phyloP scores from a whole-genome alignment of 2,888 invertebrate genomes.

The Drosophila engyochracea region DNA sequence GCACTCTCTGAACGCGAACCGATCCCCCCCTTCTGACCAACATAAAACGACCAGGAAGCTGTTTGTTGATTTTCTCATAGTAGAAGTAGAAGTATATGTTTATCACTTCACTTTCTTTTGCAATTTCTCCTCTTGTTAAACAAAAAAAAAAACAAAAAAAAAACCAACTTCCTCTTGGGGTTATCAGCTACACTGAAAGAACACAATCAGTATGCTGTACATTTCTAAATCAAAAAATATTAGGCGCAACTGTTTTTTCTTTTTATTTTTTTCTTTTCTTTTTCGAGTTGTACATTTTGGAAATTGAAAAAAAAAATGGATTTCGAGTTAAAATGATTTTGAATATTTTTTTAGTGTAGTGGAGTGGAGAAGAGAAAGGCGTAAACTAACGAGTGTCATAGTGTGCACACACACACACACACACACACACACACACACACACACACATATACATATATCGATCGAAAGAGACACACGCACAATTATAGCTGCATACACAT shows the following conservation, averaged over 20 bases:
- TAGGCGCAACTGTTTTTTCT: no score
- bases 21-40: background rate
- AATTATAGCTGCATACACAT: slow-evolving; percentile 26
- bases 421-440: background rate
- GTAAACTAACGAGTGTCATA: slow-evolving; percentile 38
- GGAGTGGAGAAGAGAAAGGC: slow-evolving; percentile 13
- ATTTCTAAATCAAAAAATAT: background rate
- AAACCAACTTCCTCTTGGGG: background rate
- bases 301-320: background rate
- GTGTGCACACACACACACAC: slow-evolving; percentile 1
- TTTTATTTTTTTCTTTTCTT: no score
- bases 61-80: slow-evolving; percentile 29
- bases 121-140: slow-evolving; percentile 9
- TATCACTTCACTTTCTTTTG: slow-evolving; percentile 53
- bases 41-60: slow-evolving; percentile 22
- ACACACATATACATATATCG: background rate
- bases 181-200: slow-evolving; percentile 3
- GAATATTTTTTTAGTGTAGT: background rate
- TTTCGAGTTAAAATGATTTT: background rate
- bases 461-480: background rate
- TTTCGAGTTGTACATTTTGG: background rate
- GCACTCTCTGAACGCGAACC: slow-evolving; percentile 11
- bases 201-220: background rate
- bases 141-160: background rate
- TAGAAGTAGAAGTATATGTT: slow-evolving; percentile 24